A percentile compares a stretch with the other conserved stretches of the same genome.
Evolutionary conservation across 2,888 invertebrate genomes (phyloP).

Genomic region (Catocala sponsa): DNA sequence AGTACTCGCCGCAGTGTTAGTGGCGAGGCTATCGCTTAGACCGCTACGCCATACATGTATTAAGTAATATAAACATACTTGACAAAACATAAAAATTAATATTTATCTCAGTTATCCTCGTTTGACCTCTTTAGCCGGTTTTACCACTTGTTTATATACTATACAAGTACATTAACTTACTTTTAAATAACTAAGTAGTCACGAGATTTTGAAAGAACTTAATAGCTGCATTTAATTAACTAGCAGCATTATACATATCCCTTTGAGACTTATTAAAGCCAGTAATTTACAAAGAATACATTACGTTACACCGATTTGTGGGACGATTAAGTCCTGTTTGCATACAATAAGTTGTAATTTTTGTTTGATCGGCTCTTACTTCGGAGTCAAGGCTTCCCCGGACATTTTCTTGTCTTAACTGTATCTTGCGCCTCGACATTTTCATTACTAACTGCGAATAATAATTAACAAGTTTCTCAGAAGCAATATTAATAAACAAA

Average conservation of each 20-base stretch:
- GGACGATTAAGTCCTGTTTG: slow-evolving; percentile 27
- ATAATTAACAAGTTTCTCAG: slow-evolving; percentile 29
- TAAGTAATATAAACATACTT: neutral
- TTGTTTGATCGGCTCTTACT: slow-evolving; percentile 42
- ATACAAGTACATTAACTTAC: neutral
- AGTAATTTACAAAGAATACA: slow-evolving; percentile 5
- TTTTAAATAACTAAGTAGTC: neutral
- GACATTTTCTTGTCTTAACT: slow-evolving; percentile 35
- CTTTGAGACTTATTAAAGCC: no score
- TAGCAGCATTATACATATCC: no score
- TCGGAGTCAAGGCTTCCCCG: slow-evolving; percentile 47
- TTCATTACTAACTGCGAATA: slow-evolving; percentile 30
- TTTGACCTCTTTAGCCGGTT: slow-evolving; percentile 7
- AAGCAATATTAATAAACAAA: slow-evolving; percentile 23
- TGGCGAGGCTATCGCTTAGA: no score
- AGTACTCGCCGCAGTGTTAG: no score
- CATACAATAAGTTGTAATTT: slow-evolving; percentile 44
- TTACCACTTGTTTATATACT: neutral
- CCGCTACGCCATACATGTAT: no score
- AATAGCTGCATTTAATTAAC: neutral
- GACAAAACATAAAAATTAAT: neutral
- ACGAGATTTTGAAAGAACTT: neutral
- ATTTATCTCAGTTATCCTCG: slow-evolving; percentile 2
- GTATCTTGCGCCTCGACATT: slow-evolving; percentile 30
- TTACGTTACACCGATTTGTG: slow-evolving; percentile 14